Evolutionary conservation across 2,888 invertebrate species (phyloP), one percentile per base, ranked within the genome.

Genomic region (Drosophila infuscata): DNA sequence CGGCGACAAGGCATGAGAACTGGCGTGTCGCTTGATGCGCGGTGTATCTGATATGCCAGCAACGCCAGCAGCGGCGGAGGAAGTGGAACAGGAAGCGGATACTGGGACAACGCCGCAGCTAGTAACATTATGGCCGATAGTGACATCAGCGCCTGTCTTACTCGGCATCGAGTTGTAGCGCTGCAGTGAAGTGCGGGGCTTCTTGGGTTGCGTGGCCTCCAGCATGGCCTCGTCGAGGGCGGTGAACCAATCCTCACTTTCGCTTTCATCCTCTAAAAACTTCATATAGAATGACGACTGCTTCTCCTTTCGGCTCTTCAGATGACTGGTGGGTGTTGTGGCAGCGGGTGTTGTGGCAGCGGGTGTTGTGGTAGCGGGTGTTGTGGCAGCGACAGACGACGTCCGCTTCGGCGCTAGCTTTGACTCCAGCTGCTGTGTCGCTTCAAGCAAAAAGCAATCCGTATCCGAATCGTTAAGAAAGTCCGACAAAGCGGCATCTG

Each of bases 131-230:
- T 57, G 29, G 51, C n/a, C 38, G 12, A 38, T 33, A 8, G 30
- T 12, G 8, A 36, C 69, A 43, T 70, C 67, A 29, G 41, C 69
- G 3, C 32, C 62, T 0, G 86, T 81, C 5, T 89, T 88, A 1
- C 79, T 82, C 1, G 92, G 92, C 92, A 92, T 90, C 0, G 92
- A 92, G 49, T 92, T 91, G 70, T 91, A 92, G 2, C 92, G 87
- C 57, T 91, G 92, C 48, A 92, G 66, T 2, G 91, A 84, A 17
- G 71, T 89, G 4, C 92, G 90, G 3, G 88, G 75, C 64, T 91
- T 91, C 32, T 91, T 92, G 36, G 85, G 64, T 56, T 88, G 77
- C 3, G 84, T 81, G 2, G 89, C 91, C 52, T 91, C 78, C 9
- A 89, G 57, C 69, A 89, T 76, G 7, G 79, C 91, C 36, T 91